These are phyloP conservation scores for Syrista parreyssii DNA, from an alignment of 2,888 invertebrate genomes.

Conservation along the genomic window DNA sequence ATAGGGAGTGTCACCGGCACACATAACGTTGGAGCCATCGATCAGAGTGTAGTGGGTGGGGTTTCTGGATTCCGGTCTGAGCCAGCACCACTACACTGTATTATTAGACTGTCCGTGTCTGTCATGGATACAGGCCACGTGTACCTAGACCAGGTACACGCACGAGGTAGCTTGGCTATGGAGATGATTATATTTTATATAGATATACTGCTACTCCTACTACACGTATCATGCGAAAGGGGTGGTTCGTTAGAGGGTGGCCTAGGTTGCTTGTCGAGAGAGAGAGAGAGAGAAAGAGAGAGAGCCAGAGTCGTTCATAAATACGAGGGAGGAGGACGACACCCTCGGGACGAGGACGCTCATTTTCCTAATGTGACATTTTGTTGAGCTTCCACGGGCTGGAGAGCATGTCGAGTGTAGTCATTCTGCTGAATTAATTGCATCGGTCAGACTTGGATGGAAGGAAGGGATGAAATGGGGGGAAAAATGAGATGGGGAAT, in stretches of 20 bases:
- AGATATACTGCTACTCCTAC: not conserved
- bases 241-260: not conserved
- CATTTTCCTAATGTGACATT: conserved; percentile 23
- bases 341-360: conserved; percentile 17
- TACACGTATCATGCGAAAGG: not conserved
- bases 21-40: conserved; percentile 12
- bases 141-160: not conserved
- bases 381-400: conserved; percentile 10
- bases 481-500: not conserved
- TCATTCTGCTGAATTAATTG: not conserved
- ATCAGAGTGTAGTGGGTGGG: conserved; percentile 3
- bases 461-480: not conserved
- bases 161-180: not conserved
- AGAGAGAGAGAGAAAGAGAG: not conserved
- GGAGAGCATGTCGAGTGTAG: conserved; percentile 2
- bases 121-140: not conserved
- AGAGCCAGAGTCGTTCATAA: conserved; percentile 3
- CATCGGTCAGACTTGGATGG: not conserved
- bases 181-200: not conserved
- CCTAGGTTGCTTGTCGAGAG: not conserved
- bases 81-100: not conserved
- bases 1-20: conserved; percentile 23
- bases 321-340: conserved; percentile 25
- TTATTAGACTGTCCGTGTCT: not conserved
- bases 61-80: not conserved